Conservation (phyloP, 2,797 vertebrate genomes). For the Arctocebus calabarensis region DNA sequence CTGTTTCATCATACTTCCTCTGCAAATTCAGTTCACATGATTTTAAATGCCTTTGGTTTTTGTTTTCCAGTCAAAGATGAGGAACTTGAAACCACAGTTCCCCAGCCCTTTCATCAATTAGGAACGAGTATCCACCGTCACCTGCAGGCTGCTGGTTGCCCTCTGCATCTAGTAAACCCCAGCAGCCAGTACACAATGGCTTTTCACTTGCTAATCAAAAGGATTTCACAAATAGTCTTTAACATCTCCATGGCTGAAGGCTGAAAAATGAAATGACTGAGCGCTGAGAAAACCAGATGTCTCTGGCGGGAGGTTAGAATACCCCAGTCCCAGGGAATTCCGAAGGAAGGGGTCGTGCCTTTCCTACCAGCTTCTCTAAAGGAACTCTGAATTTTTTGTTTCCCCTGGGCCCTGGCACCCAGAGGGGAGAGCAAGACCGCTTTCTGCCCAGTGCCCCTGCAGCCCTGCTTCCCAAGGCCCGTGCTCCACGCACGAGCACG, state of each 20-base stretch:
- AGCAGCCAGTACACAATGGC: background rate
- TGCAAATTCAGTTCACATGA: background rate
- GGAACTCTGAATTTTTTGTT: background rate
- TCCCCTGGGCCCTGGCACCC: background rate
- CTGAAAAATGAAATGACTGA: constrained; percentile 3
- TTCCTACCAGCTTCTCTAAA: background rate
- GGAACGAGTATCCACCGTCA: background rate
- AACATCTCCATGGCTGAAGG: background rate
- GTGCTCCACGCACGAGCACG: fast-evolving
- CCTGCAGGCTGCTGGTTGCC: background rate
- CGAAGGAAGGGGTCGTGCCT: background rate
- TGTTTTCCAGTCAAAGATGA: constrained; percentile 6
- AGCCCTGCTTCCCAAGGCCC: background rate
- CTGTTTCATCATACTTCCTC: background rate
- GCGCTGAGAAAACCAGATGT: background rate
- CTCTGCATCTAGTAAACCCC: constrained; percentile 30
- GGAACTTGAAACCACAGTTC: constrained; percentile 31
- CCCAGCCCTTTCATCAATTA: constrained; percentile 31
- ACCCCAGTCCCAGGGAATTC: background rate
- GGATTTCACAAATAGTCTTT: background rate
- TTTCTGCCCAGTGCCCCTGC: background rate
- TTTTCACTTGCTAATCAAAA: constrained; percentile 54
- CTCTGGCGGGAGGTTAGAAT: background rate
- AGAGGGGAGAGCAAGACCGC: background rate
- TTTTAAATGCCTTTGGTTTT: constrained; percentile 54